phyloP scores from a whole-genome alignment of 23 tunicate species.

The Phallusia fumigata region DNA sequence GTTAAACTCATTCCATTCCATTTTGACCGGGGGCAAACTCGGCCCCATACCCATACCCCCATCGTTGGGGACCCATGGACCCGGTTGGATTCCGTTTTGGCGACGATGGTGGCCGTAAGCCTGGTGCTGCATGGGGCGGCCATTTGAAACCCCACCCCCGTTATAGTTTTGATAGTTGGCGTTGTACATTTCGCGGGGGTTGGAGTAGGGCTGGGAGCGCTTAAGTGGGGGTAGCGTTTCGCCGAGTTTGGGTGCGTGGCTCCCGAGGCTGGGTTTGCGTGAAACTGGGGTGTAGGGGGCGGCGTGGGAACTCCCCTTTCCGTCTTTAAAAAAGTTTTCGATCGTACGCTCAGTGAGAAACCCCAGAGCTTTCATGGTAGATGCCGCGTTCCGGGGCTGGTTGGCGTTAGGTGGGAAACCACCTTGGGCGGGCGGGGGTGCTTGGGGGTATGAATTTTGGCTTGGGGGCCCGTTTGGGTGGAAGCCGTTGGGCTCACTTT shows the following conservation, averaged over 20 bases:
- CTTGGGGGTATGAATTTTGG: not conserved
- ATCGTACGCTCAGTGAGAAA: slow-evolving; percentile 47
- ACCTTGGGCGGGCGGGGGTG: not conserved
- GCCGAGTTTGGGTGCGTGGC: not conserved
- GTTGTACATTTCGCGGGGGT: not conserved
- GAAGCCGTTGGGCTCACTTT: not conserved
- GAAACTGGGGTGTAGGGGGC: not conserved
- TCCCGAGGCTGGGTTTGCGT: not conserved
- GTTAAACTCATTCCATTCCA: slow-evolving; percentile 41
- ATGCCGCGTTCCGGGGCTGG: slow-evolving; percentile 15
- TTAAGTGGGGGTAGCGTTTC: not conserved
- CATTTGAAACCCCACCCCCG: not conserved
- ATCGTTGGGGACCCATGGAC: not conserved
- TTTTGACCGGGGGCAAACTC: slow-evolving; percentile 25
- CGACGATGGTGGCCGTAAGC: not conserved
- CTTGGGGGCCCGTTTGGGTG: not conserved
- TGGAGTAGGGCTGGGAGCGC: not conserved
- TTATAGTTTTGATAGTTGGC: not conserved
- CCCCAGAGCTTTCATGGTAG: slow-evolving; percentile 60
- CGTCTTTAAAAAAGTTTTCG: slow-evolving; percentile 30
- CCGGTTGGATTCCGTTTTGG: not conserved
- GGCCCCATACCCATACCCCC: not conserved
- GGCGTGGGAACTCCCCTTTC: not conserved
- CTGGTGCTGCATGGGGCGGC: not conserved
- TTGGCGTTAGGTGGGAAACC: not conserved